A percentile compares a stretch with the other conserved stretches of the same genome.
Conservation (phyloP, 2,113 vertebrate species). For the Dipodomys ordii region DNA sequence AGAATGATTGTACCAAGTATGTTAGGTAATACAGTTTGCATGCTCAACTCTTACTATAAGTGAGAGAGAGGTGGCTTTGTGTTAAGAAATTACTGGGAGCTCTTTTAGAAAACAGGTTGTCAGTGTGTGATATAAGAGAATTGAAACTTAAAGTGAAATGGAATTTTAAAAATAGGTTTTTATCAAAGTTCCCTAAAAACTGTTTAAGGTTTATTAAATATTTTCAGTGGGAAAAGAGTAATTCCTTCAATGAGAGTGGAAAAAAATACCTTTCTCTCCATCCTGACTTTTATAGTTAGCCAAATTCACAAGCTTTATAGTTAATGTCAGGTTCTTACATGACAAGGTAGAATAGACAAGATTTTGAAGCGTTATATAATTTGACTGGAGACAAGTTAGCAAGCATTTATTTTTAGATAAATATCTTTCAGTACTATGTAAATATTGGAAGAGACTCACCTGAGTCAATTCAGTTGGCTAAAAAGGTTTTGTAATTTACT, state of each 20-base stretch:
- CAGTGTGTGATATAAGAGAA: neutral
- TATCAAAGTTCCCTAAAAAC: neutral
- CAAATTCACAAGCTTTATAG: neutral
- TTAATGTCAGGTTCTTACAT: neutral
- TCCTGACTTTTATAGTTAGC: slow-evolving; percentile 42
- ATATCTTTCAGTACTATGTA: slow-evolving; percentile 30
- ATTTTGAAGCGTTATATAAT: neutral
- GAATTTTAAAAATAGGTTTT: slow-evolving; percentile 11
- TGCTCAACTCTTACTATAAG: neutral
- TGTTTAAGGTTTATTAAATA: slow-evolving; percentile 3
- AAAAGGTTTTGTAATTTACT: slow-evolving; percentile 56
- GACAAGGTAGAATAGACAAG: neutral
- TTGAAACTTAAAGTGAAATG: slow-evolving; percentile 4
- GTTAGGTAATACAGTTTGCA: neutral
- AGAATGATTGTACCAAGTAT: neutral
- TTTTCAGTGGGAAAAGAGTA: slow-evolving; percentile 34
- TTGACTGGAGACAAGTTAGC: neutral
- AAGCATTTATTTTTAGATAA: neutral
- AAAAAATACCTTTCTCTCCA: neutral
- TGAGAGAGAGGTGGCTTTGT: neutral
- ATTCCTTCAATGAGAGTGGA: slow-evolving; percentile 7
- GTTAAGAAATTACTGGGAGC: neutral
- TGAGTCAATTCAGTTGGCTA: slow-evolving; percentile 38
- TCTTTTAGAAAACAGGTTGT: neutral
- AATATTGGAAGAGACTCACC: slow-evolving; percentile 56